Base-by-base conservation (phyloP, 1,140 invertebrate species). In the Diorhabda carinulata region DNA sequence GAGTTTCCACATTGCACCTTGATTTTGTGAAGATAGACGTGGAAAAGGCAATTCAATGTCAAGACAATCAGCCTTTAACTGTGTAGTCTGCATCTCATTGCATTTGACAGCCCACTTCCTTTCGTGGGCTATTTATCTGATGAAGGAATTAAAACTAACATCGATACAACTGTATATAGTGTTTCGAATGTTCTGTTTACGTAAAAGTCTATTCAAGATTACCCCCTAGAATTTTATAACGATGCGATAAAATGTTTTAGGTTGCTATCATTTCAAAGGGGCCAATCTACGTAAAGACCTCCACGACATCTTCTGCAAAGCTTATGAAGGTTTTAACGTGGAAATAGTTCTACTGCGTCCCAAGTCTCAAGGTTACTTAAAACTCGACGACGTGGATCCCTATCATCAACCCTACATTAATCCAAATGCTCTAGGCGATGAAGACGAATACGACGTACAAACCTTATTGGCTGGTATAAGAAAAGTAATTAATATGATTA, bases 311-410 rank as follows among this genome's bases (percentile, higher is more conserved):
- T n/a, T 72, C 8, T 74, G 67, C 63, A 66, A 64, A 59, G 69
- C 61, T 8, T 61, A 68, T 43, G 58, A 72, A 61, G 68, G 68
- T 42, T 66, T 75, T 45, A 72, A 69, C n/a, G 68, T 75, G 25
- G 88, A 4, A 83, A 87, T 91, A 0, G 90, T 91, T 78, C 78
- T 92, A 0, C 85, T 92, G 3, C 84, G 90, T 77, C 92, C 93
- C 1, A 87, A 89, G 77, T 88, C 87, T 25, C 78, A 78, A 25
- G 90, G 89, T n/a, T 77, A 77, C 62, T 65, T 91, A 6, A 81
- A 83, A 73, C 78, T 91, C n/a, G 82, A 80, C 67, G 80, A 82
- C 64, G 81, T 70, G 47, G 83, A 92, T 81, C 89, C 90, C 3
- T 83, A 83, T 44, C 83, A 85, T 66, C 83, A 86, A 74, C 91